phyloP scores from a whole-genome alignment of 2,113 vertebrate genomes.

The Anhinga anhinga region DNA sequence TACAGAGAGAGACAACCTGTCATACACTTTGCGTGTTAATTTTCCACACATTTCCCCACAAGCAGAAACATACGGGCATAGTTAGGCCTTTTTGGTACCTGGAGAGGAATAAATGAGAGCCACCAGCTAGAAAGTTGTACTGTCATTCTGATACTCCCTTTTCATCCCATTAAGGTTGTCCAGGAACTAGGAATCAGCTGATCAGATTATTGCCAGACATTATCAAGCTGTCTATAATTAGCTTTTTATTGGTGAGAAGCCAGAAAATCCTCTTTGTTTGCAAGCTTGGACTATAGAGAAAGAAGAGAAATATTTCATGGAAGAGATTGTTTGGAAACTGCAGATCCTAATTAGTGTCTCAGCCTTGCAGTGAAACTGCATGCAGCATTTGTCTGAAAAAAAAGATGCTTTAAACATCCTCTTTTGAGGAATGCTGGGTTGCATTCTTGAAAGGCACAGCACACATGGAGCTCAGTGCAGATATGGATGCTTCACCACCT shows the following conservation, averaged over 20 bases:
- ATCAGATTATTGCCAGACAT: constrained; percentile 52
- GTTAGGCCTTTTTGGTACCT: constrained; percentile 26
- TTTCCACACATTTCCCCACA: background rate
- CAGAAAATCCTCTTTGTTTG: constrained; percentile 57
- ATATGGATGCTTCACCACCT: background rate
- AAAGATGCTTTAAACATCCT: background rate
- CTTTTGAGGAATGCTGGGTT: background rate
- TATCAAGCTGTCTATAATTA: constrained; percentile 64
- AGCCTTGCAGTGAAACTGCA: background rate
- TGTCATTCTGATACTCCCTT: background rate
- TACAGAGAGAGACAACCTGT: constrained; percentile 17
- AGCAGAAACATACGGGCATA: background rate
- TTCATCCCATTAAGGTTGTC: constrained; percentile 28
- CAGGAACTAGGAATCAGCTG: constrained; percentile 18
- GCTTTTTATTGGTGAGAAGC: constrained; percentile 41
- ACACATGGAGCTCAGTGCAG: background rate
- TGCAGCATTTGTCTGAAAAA: background rate
- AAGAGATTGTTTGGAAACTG: constrained; percentile 39
- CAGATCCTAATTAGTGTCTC: constrained; percentile 26
- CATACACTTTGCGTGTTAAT: constrained; percentile 21
- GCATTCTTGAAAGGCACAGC: background rate
- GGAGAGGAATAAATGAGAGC: constrained; percentile 18
- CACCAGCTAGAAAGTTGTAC: background rate
- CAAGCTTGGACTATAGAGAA: constrained; percentile 26
- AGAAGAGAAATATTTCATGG: constrained; percentile 30